A percentile compares a stretch with the other conserved stretches of the same genome.
phyloP scores from a whole-genome alignment of 2,797 vertebrate species.

The Pangasius djambal region DNA sequence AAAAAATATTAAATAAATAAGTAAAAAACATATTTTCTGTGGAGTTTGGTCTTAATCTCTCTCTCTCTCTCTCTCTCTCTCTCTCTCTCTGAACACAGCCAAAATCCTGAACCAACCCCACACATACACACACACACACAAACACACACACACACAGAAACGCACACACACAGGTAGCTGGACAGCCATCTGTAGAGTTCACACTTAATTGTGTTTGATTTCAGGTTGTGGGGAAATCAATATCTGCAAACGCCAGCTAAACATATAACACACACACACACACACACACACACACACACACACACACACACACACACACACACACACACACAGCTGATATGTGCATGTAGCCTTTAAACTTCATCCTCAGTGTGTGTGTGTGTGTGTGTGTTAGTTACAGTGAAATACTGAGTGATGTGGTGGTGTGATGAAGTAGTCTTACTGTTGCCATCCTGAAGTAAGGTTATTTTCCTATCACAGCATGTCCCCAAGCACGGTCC shows the following conservation, averaged over 20 bases:
- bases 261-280: neutral
- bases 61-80: no score
- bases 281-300: neutral
- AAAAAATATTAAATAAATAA: no score
- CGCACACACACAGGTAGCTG: neutral
- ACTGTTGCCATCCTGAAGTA: neutral
- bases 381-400: neutral
- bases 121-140: neutral
- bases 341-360: no score
- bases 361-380: no score
- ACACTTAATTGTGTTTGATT: slow-evolving; percentile 22
- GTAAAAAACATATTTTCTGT: no score
- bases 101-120: no score
- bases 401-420: no score
- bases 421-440: no score
- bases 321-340: no score
- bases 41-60: no score
- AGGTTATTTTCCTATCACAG: neutral
- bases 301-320: neutral
- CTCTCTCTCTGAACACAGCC: no score
- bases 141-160: neutral
- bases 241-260: neutral
- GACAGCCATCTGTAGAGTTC: neutral
- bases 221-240: neutral
- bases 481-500: no score